phyloP scores from a whole-genome alignment of 92 coral and sea anemone genomes.

The Metridium senile region DNA sequence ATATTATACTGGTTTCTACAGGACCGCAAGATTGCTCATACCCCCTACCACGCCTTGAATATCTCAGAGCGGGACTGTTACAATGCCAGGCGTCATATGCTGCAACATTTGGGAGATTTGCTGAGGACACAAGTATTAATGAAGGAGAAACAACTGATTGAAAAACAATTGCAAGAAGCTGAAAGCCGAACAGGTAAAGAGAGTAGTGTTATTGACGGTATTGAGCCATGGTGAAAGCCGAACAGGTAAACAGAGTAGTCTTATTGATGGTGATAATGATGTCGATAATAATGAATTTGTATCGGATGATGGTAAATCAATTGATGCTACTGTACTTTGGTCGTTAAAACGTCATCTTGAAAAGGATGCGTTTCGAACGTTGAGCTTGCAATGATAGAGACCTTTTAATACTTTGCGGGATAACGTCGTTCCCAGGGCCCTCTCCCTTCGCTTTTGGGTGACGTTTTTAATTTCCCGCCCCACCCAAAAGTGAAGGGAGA shows the following conservation, averaged over 20 bases:
- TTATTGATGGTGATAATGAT: not conserved
- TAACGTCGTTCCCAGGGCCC: too few species aligned
- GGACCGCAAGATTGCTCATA: constrained; percentile 99
- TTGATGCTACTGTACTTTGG: too few species aligned
- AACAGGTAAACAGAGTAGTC: not conserved
- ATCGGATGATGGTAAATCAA: not conserved
- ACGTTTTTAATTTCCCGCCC: too few species aligned
- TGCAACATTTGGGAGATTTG: constrained; percentile 92
- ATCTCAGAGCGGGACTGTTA: constrained; percentile 87
- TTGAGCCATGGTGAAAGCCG: not conserved
- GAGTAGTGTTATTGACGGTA: not conserved
- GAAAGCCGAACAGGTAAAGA: constrained; percentile 39
- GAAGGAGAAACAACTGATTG: constrained; percentile 93
- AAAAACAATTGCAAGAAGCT: constrained; percentile 76
- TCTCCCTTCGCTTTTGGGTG: too few species aligned
- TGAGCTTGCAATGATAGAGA: too few species aligned
- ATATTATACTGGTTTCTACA: too few species aligned
- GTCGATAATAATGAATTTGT: not conserved
- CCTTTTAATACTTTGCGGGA: too few species aligned
- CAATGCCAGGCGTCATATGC: constrained; percentile 91
- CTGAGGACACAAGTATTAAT: constrained; percentile 91
- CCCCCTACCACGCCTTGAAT: constrained; percentile 96
- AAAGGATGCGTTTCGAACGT: too few species aligned
- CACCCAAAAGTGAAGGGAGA: too few species aligned
- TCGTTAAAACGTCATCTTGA: too few species aligned